Percentiles rank a stretch among this genome's conserved stretches.
Evolutionary conservation across 2,797 vertebrate genomes (phyloP).

Genomic region (Ficedula albicollis): DNA sequence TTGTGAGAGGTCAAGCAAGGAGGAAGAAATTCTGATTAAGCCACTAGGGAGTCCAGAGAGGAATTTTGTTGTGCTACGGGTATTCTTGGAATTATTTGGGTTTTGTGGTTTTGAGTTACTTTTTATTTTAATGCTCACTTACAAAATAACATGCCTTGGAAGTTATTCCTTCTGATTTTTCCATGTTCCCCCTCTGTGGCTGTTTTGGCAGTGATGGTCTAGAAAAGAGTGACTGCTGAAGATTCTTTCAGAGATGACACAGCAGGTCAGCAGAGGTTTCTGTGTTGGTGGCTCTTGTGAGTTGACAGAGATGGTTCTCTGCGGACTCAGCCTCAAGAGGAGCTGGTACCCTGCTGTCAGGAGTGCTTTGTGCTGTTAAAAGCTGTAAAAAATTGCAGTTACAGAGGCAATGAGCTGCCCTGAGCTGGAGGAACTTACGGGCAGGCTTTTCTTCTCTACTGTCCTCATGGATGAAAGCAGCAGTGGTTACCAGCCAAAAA

Average conservation of each 20-base stretch:
- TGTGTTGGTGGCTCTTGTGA: neutral
- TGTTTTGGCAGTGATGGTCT: neutral
- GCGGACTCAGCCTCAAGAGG: neutral
- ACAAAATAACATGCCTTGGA: neutral
- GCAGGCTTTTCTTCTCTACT: neutral
- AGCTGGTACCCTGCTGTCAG: neutral
- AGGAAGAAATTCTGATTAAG: conserved; percentile 7
- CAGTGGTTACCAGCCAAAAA: neutral
- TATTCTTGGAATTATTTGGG: neutral
- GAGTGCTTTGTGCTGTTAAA: neutral
- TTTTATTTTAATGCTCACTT: neutral
- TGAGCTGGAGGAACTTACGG: neutral
- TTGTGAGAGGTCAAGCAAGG: conserved; percentile 28
- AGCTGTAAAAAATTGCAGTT: neutral
- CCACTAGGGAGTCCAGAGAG: neutral
- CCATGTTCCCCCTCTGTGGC: neutral
- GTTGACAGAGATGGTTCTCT: neutral
- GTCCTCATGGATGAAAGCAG: neutral
- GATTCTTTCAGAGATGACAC: neutral
- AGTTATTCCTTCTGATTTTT: neutral
- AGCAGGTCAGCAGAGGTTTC: neutral
- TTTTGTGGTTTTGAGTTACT: neutral
- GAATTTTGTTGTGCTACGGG: neutral
- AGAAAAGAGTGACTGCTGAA: neutral
- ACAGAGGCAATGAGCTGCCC: neutral